phyloP scores from a whole-genome alignment of 2,797 vertebrate genomes.

The Bryconaethiops microstoma region DNA sequence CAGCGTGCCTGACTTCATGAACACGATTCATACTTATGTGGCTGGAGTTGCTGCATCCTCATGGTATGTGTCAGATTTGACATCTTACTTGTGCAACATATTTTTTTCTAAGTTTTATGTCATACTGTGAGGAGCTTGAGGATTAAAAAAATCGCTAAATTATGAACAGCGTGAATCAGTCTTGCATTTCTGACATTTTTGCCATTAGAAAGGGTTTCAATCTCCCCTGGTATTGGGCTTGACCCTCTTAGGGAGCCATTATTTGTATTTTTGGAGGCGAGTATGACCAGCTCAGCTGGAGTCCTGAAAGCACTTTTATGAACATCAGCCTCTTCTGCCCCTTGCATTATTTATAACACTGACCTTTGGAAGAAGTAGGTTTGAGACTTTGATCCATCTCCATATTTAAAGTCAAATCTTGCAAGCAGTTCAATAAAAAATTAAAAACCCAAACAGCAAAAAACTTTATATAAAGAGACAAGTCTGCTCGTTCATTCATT shows the following conservation, averaged over 20 bases:
- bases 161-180: not conserved
- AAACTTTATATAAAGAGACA: not conserved
- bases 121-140: not conserved
- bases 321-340: slow-evolving; percentile 9
- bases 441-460: not conserved
- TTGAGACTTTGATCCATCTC: slow-evolving; percentile 12
- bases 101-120: not conserved
- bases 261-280: not conserved
- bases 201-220: not conserved
- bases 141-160: not conserved
- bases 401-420: not conserved
- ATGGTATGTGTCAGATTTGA: not conserved
- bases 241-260: not conserved
- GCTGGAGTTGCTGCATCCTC: not conserved
- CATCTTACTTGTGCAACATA: not conserved
- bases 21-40: not conserved
- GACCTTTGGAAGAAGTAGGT: slow-evolving; percentile 23
- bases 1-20: not conserved
- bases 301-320: slow-evolving; percentile 12
- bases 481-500: not conserved
- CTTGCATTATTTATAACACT: slow-evolving; percentile 31
- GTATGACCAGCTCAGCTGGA: slow-evolving; percentile 7
- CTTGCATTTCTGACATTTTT: not conserved
- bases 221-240: not conserved
- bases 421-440: not conserved